Conservation (phyloP, 64 coral and sea anemone genomes). For the Montipora efflorescens region DNA sequence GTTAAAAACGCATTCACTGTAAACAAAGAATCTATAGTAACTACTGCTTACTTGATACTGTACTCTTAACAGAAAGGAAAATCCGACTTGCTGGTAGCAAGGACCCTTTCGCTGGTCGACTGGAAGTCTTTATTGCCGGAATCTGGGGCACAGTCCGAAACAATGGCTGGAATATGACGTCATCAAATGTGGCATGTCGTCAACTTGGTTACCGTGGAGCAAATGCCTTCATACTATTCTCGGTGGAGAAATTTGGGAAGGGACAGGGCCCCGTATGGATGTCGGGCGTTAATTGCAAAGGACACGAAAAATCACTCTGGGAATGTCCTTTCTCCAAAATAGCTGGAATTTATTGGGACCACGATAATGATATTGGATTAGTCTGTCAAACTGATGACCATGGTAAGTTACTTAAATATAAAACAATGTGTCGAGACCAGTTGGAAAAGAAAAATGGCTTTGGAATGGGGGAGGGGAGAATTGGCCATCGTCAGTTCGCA, state of each 20-base stretch:
- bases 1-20: too few relatives aligned
- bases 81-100: conserved; percentile 58
- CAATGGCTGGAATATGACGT: background rate
- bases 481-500: too few relatives aligned
- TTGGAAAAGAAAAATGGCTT: too few relatives aligned
- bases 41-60: background rate
- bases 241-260: conserved; percentile 47
- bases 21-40: too few relatives aligned
- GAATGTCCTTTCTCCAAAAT: conserved; percentile 46
- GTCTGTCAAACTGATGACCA: background rate
- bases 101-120: conserved; percentile 12
- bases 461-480: too few relatives aligned
- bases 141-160: conserved; percentile 72
- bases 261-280: conserved; percentile 69
- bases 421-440: too few relatives aligned
- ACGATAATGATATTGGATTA: conserved; percentile 48
- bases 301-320: conserved; percentile 29
- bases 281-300: conserved; percentile 46
- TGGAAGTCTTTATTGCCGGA: conserved; percentile 60
- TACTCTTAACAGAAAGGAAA: conserved; percentile 7
- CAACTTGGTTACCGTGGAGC: conserved; percentile 53
- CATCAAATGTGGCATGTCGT: conserved; percentile 59
- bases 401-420: conserved; percentile 27
- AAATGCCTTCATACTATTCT: background rate
- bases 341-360: conserved; percentile 43